Percentiles rank a stretch among this genome's conserved stretches.
Conservation (phyloP, 2,113 vertebrate species). For the Tachysurus vachellii region DNA sequence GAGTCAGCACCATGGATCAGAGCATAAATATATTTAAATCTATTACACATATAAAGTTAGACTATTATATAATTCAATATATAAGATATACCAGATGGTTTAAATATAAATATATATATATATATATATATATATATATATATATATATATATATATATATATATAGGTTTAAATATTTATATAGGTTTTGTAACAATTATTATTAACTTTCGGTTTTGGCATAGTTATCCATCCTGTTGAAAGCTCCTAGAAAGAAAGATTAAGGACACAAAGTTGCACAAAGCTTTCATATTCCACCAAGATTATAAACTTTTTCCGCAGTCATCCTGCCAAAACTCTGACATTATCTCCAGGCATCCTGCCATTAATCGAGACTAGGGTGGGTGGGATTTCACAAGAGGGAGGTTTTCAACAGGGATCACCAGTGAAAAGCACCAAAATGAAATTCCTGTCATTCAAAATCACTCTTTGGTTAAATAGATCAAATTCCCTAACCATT, state of each 20-base stretch:
- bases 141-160: no score
- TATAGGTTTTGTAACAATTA: neutral
- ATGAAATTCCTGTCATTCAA: constrained; percentile 26
- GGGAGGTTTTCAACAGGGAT: constrained; percentile 4
- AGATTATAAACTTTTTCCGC: constrained; percentile 31
- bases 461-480: constrained; percentile 6
- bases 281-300: constrained; percentile 30
- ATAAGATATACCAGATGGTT: no score
- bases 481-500: constrained; percentile 5
- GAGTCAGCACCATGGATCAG: neutral
- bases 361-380: constrained; percentile 9
- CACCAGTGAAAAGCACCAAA: neutral
- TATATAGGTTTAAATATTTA: no score
- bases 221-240: neutral
- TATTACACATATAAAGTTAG: neutral
- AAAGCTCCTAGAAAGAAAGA: constrained; percentile 2
- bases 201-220: constrained; percentile 1
- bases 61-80: neutral
- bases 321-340: constrained; percentile 24
- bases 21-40: neutral
- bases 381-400: constrained; percentile 18
- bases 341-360: constrained; percentile 14
- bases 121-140: no score
- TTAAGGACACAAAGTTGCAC: constrained; percentile 14
- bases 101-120: no score